Conservation (phyloP, 2,113 vertebrate species). For the Solea senegalensis region DNA sequence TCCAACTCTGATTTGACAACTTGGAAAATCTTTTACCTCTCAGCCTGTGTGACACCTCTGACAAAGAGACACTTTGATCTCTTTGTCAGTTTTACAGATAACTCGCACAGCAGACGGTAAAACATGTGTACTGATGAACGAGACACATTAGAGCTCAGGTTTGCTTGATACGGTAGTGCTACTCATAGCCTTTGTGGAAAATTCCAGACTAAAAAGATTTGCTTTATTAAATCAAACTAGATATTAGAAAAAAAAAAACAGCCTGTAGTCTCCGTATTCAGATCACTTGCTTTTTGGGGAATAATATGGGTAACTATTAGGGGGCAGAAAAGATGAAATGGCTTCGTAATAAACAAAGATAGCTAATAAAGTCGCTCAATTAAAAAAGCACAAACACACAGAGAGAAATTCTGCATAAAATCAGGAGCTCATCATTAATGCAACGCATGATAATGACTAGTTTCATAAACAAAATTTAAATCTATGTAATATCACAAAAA, state of each 20-base stretch:
- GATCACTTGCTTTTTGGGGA: conserved; percentile 2
- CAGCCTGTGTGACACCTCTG: conserved; percentile 64
- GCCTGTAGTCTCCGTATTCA: not conserved
- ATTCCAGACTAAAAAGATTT: not conserved
- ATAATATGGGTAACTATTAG: conserved; percentile 19
- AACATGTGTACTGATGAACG: conserved; percentile 15
- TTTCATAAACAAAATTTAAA: not conserved
- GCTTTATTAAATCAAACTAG: not conserved
- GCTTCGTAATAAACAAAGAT: not conserved
- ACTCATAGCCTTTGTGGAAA: not conserved
- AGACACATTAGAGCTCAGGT: conserved; percentile 36
- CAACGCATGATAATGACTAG: not conserved
- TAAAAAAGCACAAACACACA: not conserved
- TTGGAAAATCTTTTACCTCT: conserved; percentile 65
- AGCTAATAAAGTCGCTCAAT: not conserved
- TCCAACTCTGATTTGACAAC: conserved; percentile 52
- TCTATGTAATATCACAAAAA: not conserved
- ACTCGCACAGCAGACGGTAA: not conserved
- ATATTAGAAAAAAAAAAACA: not conserved
- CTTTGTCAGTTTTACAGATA: conserved; percentile 13
- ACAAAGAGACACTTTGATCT: conserved; percentile 52
- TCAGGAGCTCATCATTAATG: not conserved
- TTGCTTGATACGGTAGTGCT: conserved; percentile 13
- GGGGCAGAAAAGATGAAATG: conserved; percentile 1
- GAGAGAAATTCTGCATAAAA: not conserved